Conservation (phyloP, 2,797 vertebrate genomes). For the Chelon labrosus region DNA sequence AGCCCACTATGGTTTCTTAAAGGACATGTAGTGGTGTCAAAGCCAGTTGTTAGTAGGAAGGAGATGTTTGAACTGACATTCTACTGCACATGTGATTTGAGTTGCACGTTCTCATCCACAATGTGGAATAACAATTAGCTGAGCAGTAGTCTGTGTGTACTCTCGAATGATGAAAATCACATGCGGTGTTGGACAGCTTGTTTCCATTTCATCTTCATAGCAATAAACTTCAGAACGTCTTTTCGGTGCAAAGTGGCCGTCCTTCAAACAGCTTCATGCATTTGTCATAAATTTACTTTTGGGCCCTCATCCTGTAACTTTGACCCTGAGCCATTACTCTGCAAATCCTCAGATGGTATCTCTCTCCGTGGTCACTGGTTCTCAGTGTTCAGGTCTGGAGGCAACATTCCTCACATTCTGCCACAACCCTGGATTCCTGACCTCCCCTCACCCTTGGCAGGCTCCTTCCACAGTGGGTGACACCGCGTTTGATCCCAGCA, state of each 20-base stretch:
- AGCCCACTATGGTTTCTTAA: conserved; percentile 5
- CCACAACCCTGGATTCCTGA: conserved; percentile 64
- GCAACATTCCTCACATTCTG: conserved; percentile 76
- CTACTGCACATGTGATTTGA: neutral
- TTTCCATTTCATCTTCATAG: conserved; percentile 2
- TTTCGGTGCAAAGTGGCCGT: neutral
- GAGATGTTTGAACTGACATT: conserved; percentile 10
- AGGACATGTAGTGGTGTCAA: conserved; percentile 4
- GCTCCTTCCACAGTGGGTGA: conserved; percentile 39
- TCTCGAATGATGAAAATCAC: conserved; percentile 6
- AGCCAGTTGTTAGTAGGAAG: neutral
- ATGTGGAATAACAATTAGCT: conserved; percentile 6
- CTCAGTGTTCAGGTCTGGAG: conserved; percentile 58
- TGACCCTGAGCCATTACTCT: conserved; percentile 58
- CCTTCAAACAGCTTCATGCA: conserved; percentile 10
- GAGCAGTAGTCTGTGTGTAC: neutral
- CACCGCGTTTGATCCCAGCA: conserved; percentile 44
- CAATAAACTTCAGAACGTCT: neutral
- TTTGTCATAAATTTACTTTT: conserved; percentile 23
- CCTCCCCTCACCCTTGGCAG: conserved; percentile 58
- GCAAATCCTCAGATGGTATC: conserved; percentile 46
- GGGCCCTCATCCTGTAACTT: conserved; percentile 47
- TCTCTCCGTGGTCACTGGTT: conserved; percentile 27
- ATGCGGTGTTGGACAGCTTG: neutral
- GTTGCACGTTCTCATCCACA: neutral